These are phyloP conservation scores for Venustoraphidia nigricollis DNA, from an alignment of 2,888 invertebrate species.

Conservation along the genomic window DNA sequence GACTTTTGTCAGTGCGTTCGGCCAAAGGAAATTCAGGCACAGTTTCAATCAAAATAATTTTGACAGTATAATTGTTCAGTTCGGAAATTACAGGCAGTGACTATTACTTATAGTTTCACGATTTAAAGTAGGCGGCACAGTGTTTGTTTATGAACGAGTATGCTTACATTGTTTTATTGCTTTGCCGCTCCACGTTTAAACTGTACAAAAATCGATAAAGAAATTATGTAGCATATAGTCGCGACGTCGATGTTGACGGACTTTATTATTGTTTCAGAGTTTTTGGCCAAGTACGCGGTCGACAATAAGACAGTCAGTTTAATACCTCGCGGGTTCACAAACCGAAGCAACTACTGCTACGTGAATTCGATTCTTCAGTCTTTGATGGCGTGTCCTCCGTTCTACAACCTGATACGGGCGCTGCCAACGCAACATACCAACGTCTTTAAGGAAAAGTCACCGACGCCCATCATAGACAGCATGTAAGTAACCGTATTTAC, in stretches of 20 bases:
- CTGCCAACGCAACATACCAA: slow-evolving; percentile 49
- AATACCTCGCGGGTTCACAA: slow-evolving; percentile 79
- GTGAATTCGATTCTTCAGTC: slow-evolving; percentile 93
- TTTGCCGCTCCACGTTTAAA: background rate
- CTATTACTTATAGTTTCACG: too few species aligned
- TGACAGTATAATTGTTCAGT: too few species aligned
- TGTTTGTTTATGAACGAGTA: slow-evolving; percentile 21
- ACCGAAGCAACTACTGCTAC: slow-evolving; percentile 92
- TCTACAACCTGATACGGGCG: slow-evolving; percentile 77
- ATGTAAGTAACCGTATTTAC: slow-evolving; percentile 49
- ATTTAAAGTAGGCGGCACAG: background rate
- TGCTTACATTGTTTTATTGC: background rate
- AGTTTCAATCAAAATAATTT: slow-evolving; percentile 7
- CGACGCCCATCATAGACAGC: slow-evolving; percentile 78
- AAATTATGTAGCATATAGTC: too few species aligned
- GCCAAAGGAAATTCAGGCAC: background rate
- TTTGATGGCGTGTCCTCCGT: slow-evolving; percentile 83
- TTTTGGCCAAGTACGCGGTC: slow-evolving; percentile 55
- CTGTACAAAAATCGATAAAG: too few species aligned
- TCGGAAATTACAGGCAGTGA: too few species aligned
- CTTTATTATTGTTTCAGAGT: slow-evolving; percentile 41
- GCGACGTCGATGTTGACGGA: too few species aligned
- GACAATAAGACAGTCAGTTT: slow-evolving; percentile 67
- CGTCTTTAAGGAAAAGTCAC: slow-evolving; percentile 30
- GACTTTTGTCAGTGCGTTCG: background rate